These are phyloP conservation scores for Sinodicranocentrus sp. DNA, from an alignment of 2,888 invertebrate genomes.

Conservation along the genomic window DNA sequence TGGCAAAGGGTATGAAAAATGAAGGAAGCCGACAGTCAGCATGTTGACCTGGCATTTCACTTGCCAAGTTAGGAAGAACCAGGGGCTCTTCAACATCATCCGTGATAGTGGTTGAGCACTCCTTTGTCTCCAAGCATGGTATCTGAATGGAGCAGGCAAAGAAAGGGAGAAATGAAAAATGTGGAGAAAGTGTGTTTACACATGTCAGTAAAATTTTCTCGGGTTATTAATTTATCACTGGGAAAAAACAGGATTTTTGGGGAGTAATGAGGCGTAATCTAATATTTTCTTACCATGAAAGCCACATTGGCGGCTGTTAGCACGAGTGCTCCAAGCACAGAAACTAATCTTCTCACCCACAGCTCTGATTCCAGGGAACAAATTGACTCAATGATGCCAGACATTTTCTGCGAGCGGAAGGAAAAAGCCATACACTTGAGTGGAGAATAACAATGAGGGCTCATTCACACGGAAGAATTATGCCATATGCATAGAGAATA, in stretches of 20 bases:
- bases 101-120: slow-evolving; percentile 56
- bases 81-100: slow-evolving; percentile 71
- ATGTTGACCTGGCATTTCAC: slow-evolving; percentile 63
- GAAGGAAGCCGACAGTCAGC: slow-evolving; percentile 84
- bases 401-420: slow-evolving; percentile 67
- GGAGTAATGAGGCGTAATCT: slow-evolving; percentile 16
- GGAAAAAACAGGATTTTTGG: background rate
- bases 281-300: slow-evolving; percentile 81
- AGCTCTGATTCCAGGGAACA: slow-evolving; percentile 74
- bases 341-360: slow-evolving; percentile 81
- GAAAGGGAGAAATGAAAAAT: background rate
- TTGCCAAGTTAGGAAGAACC: slow-evolving; percentile 72
- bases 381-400: slow-evolving; percentile 67
- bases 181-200: background rate
- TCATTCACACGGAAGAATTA: too few species aligned
- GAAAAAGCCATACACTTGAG: background rate
- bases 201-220: background rate
- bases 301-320: slow-evolving; percentile 82
- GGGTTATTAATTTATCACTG: too few species aligned
- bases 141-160: slow-evolving; percentile 59
- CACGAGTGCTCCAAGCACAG: slow-evolving; percentile 81
- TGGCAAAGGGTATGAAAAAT: slow-evolving; percentile 86
- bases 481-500: background rate
- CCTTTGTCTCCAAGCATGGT: slow-evolving; percentile 73
- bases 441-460: slow-evolving; percentile 1